Evolutionary conservation across 2,797 vertebrate species (phyloP).

Genomic region (Spinus olivaceus): DNA sequence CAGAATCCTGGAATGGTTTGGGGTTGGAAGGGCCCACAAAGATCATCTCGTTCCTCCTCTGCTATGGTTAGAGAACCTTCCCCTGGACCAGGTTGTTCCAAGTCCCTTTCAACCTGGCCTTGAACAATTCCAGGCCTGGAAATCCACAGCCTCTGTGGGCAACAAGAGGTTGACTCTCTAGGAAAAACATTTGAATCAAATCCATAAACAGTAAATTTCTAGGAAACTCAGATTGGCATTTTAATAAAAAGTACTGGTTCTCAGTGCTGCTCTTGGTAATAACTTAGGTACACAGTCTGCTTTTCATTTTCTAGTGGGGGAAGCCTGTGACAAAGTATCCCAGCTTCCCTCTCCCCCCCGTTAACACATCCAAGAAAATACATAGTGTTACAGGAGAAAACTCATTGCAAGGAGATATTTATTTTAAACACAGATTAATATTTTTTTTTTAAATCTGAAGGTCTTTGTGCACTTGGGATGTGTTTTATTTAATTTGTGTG

Average conservation of each 20-base stretch:
- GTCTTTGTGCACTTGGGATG: neutral
- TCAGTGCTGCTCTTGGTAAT: constrained; percentile 36
- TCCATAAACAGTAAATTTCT: constrained; percentile 63
- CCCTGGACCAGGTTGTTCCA: neutral
- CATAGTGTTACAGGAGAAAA: neutral
- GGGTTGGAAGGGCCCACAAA: neutral
- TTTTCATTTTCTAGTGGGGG: neutral
- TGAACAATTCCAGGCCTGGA: neutral
- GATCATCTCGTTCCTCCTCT: accelerated
- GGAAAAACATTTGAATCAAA: neutral
- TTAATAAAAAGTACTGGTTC: constrained; percentile 10
- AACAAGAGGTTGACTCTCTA: neutral
- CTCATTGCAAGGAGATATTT: constrained; percentile 30
- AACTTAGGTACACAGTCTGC: neutral
- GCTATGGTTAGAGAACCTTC: neutral
- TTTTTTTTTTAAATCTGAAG: neutral
- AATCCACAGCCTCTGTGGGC: neutral
- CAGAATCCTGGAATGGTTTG: neutral
- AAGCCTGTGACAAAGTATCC: neutral
- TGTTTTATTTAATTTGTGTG: neutral
- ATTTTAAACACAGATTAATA: neutral
- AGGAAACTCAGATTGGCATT: constrained; percentile 10
- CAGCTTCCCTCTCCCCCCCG: neutral
- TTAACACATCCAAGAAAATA: constrained; percentile 9
- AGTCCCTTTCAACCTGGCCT: neutral